Evolutionary conservation across 2,797 vertebrate species (phyloP).

Genomic region (Lacerta agilis): DNA sequence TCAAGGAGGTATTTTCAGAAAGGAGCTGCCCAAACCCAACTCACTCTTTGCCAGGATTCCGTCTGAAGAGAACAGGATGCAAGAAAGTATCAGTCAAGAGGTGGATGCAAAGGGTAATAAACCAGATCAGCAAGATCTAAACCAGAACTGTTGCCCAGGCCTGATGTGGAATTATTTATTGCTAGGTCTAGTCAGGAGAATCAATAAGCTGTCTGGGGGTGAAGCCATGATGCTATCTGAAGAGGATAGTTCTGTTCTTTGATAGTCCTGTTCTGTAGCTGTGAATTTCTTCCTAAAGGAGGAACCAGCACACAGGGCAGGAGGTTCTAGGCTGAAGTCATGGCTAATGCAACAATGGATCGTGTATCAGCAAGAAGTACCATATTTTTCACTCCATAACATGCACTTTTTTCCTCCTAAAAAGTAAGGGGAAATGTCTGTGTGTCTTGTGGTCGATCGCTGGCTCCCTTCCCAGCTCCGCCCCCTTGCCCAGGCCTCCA

Average conservation of each 20-base stretch:
- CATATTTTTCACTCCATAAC: too few relatives aligned
- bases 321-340: not conserved
- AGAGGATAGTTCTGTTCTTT: not conserved
- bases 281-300: not conserved
- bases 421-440: too few relatives aligned
- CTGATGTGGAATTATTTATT: not conserved
- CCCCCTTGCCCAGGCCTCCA: too few relatives aligned
- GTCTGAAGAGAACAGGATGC: not conserved
- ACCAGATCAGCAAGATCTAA: not conserved
- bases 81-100: not conserved
- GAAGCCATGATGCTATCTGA: not conserved
- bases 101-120: not conserved
- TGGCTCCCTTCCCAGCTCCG: too few relatives aligned
- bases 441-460: too few relatives aligned
- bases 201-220: not conserved
- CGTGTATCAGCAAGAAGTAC: too few relatives aligned
- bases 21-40: not conserved
- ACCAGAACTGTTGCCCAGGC: not conserved
- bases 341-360: not conserved
- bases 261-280: not conserved
- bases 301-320: not conserved
- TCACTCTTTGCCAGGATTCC: not conserved
- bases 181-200: not conserved
- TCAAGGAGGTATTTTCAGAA: not conserved
- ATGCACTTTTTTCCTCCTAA: too few relatives aligned